A percentile compares a stretch with the other conserved stretches of the same genome.
Conservation (phyloP, 2,888 invertebrate genomes). For the Magallana nippona region DNA sequence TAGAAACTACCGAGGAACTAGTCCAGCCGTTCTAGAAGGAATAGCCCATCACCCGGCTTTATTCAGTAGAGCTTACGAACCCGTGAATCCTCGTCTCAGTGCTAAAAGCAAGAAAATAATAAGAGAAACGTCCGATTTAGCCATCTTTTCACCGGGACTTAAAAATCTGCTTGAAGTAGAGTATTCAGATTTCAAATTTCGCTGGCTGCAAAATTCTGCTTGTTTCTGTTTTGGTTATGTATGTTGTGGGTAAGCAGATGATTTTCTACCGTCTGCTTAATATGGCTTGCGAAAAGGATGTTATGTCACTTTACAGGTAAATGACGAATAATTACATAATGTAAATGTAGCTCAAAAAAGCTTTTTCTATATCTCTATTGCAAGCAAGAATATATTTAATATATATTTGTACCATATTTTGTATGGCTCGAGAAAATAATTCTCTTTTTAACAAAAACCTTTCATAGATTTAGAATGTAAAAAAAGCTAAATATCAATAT, state of each 20-base stretch:
- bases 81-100: constrained; percentile 64
- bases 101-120: constrained; percentile 73
- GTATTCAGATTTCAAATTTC: constrained; percentile 53
- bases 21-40: constrained; percentile 72
- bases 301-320: background rate
- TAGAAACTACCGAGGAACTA: constrained; percentile 71
- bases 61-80: constrained; percentile 58
- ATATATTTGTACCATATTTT: too few relatives aligned
- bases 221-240: constrained; percentile 34
- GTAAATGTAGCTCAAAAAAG: too few relatives aligned
- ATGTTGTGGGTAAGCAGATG: constrained; percentile 39
- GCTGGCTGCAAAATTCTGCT: constrained; percentile 38
- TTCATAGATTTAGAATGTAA: too few relatives aligned
- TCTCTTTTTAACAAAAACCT: too few relatives aligned
- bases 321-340: background rate
- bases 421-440: too few relatives aligned
- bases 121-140: constrained; percentile 74
- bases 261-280: constrained; percentile 4
- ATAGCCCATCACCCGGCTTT: constrained; percentile 70
- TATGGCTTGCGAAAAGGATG: constrained; percentile 22
- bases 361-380: too few relatives aligned
- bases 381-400: too few relatives aligned
- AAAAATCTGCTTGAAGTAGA: constrained; percentile 76
- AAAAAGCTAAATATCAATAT: too few relatives aligned
- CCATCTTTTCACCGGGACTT: constrained; percentile 72